Evolutionary conservation across 2,797 vertebrate genomes (phyloP).

Genomic region (Propithecus deckenii): DNA sequence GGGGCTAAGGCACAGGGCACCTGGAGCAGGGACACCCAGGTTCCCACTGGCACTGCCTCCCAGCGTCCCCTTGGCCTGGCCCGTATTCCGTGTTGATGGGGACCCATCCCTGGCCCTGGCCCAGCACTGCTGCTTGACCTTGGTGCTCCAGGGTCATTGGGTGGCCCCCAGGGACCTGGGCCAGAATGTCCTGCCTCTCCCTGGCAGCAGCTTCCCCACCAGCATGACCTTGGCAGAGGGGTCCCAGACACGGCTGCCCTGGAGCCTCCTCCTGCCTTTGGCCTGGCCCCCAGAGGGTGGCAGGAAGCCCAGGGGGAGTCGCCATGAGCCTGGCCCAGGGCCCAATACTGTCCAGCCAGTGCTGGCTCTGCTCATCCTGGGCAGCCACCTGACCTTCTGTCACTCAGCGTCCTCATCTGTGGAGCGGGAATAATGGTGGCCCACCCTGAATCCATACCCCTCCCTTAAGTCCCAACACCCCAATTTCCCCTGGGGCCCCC

Average conservation of each 20-base stretch:
- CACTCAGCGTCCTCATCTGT: neutral
- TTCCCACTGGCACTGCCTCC: neutral
- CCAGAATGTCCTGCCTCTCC: neutral
- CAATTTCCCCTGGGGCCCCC: too few relatives aligned
- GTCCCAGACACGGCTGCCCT: neutral
- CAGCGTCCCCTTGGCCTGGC: neutral
- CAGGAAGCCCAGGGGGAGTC: too few relatives aligned
- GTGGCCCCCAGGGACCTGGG: neutral
- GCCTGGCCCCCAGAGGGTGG: neutral
- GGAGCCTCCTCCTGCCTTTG: neutral
- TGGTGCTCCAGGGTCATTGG: too few relatives aligned
- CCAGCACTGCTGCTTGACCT: neutral
- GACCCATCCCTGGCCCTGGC: neutral
- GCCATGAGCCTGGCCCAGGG: neutral
- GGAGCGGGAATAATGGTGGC: neutral
- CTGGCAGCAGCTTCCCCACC: neutral
- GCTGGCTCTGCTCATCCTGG: neutral
- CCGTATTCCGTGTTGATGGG: fast-evolving
- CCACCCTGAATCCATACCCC: neutral
- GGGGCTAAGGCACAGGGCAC: neutral
- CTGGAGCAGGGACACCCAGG: too few relatives aligned
- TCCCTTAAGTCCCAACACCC: neutral
- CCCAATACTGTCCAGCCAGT: neutral
- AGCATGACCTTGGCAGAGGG: neutral
- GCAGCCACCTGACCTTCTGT: neutral